Evolutionary conservation across 2,113 vertebrate genomes (phyloP).

Genomic region (Silurus meridionalis): DNA sequence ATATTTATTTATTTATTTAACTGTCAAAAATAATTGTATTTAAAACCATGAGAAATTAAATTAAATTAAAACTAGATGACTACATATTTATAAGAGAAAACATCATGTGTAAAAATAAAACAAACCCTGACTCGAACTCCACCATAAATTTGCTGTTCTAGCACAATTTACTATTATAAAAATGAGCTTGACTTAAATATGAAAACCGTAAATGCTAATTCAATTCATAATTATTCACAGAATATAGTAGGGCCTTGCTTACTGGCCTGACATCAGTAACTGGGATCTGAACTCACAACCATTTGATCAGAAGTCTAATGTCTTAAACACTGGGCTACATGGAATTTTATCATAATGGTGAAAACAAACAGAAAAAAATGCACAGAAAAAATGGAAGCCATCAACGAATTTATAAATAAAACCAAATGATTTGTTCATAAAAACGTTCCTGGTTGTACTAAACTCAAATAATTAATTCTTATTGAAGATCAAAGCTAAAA

Average conservation of each 20-base stretch:
- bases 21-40: not conserved
- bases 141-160: too few relatives aligned
- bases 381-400: not conserved
- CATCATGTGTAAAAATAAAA: not conserved
- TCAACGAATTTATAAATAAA: not conserved
- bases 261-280: too few relatives aligned
- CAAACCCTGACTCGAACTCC: too few relatives aligned
- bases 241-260: too few relatives aligned
- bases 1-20: too few relatives aligned
- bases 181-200: too few relatives aligned
- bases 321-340: too few relatives aligned
- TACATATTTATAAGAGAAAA: not conserved
- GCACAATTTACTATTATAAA: too few relatives aligned
- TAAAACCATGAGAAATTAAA: not conserved
- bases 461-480: not conserved
- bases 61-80: not conserved
- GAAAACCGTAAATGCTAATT: not conserved
- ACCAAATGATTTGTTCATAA: not conserved
- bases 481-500: not conserved
- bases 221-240: not conserved
- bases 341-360: not conserved
- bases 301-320: too few relatives aligned
- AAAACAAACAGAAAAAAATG: too few relatives aligned
- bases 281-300: too few relatives aligned
- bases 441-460: not conserved